These are phyloP conservation scores for Eolophus roseicapilla DNA, from an alignment of 2,113 vertebrate species.

Conservation along the genomic window DNA sequence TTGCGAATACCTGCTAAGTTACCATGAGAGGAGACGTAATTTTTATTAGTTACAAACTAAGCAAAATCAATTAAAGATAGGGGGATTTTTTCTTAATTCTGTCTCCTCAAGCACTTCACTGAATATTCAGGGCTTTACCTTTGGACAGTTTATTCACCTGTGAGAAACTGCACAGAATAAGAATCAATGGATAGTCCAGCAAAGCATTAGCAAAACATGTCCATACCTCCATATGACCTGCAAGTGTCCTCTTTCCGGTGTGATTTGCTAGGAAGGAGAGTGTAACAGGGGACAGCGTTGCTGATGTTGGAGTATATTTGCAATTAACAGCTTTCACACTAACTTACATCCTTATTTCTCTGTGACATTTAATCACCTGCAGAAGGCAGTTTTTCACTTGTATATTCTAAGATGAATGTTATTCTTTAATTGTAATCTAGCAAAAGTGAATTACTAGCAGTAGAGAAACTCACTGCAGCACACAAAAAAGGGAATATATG, in stretches of 20 bases:
- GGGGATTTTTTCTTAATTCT: neutral
- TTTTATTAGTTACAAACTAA: neutral
- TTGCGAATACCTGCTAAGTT: neutral
- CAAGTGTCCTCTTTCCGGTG: neutral
- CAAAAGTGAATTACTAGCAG: slow-evolving; percentile 34
- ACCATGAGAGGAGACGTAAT: neutral
- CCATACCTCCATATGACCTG: neutral
- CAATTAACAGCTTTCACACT: slow-evolving; percentile 46
- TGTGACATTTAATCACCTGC: slow-evolving; percentile 46
- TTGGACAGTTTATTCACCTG: neutral
- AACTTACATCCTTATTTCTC: neutral
- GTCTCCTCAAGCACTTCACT: neutral
- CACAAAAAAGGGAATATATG: slow-evolving; percentile 44
- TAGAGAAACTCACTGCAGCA: slow-evolving; percentile 25
- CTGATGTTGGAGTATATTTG: neutral
- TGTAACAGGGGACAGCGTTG: neutral
- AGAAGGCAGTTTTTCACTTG: slow-evolving; percentile 61
- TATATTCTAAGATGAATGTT: slow-evolving; percentile 42
- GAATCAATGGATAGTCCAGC: neutral
- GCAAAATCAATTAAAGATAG: neutral
- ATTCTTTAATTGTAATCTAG: slow-evolving; percentile 69
- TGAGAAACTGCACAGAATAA: neutral
- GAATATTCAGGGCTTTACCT: neutral
- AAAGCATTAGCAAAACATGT: neutral
- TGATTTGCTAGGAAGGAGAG: neutral